Evolutionary conservation across 2,888 invertebrate genomes (phyloP), one percentile per base, ranked within the genome.

Genomic region (Automeris io): DNA sequence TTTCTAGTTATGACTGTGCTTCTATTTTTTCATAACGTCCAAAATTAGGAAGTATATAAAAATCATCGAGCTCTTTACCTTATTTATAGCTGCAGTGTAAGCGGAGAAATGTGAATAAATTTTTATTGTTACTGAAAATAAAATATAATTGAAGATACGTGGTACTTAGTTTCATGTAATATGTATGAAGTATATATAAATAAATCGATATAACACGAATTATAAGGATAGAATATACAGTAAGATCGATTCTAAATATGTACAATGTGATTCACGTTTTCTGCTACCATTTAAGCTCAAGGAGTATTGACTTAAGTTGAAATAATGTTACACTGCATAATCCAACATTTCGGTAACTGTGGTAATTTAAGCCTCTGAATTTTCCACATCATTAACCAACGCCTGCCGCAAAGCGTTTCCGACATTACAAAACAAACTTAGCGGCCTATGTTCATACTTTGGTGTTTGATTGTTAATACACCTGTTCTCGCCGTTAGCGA

Each of bases 361-460:
- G 54, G 49, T 48, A 53, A 50, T 49, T 49, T 51, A 57, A 61
- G 62, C 60, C 57, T 46, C 51, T 45, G 60, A 71, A 78, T 79
- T 81, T 77, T 72, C 72, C 60, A 65, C 63, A 61, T 70, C 78
- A 81, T 81, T 81, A 76, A 72, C 57, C 63, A 41, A 8, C 43
- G 41, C 46, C 44, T 54, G 47, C 48, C 46, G 43, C 9, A 19
- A 33, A 24, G 24, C 36, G 22, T 16, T 36, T 21, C 24, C 22
- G 22, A 39, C 29, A 29, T 47, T 52, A 54, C 50, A 53, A 56
- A 56, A 52, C 54, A 55, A 56, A 52, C 52, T 47, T 46, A 43
- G 23, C 35, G n/a, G 32, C 16, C 4, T 34, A 34, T 39, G 25
- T 39, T 39, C 34, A 16, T 31, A 31, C 24, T 39, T 23, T 32